Base-by-base conservation (phyloP, 2,113 vertebrate genomes). In the Marmota monax region DNA sequence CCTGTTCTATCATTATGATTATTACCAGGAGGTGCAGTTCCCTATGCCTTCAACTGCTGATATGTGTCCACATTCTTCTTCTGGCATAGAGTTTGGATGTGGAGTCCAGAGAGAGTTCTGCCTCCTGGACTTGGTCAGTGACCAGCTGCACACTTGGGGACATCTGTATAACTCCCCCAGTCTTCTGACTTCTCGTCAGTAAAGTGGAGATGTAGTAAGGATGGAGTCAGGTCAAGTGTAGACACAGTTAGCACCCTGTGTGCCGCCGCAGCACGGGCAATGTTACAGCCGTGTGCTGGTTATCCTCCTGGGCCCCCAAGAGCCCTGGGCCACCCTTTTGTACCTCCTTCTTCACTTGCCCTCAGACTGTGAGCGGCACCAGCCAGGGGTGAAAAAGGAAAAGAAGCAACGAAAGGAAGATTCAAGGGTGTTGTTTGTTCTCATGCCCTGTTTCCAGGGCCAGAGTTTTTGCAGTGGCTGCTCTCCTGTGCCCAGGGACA, bases 211-310 rank as follows among this genome's bases (percentile, higher is more conserved):
- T 37, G 5, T 6, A 9, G 13, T 0, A n/a, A 32, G 32, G 42
- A 37, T 10, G 22, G 27, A 83, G 72, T 27, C 56, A 13, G 5
- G 20, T 27, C 9, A 34, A 32, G 10, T 7, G 5, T n/a, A 4
- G 6, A 14, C 51, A 45, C 25, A 8, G 5, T 32, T 13, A 25
- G 23, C 16, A 32, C 27, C 42, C 51, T n/a, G 27, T 23, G 22
- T 4, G 11, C 34, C 5, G n/a, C 20, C 13, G 39, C 14, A n/a
- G 48, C 18, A 7, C 27, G 3, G 3, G 39, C 22, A 4, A 32
- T 14, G 20, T 2, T 2, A 7, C 5, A 37, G 16, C 5, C 14
- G 29, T 0, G 1, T 16, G 7, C 23, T 42, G 14, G 17, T 48
- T 88, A 39, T 14, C 70, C 32, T 76, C 1, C 7, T 34, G 37